Base-by-base conservation (phyloP, 2,797 vertebrate species). In the Alfaro cultratus region DNA sequence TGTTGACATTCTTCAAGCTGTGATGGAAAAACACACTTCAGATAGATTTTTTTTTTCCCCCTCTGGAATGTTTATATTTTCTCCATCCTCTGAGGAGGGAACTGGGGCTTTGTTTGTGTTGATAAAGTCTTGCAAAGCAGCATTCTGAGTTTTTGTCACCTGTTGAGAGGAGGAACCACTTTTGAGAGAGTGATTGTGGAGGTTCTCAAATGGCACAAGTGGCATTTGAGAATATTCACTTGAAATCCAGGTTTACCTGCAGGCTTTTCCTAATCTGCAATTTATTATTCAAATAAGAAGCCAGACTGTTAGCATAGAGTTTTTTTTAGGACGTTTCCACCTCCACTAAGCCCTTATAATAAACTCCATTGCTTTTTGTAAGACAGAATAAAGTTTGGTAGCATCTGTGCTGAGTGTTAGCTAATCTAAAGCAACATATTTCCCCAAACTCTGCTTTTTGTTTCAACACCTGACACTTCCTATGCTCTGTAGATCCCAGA, bases 31-130 rank as follows among this genome's bases (percentile, higher is more conserved):
- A 78, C 68, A 74, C 68, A 60, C 80, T 86, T 75, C 72, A 72
- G 82, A 13, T 64, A 16, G 0, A 57, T 29, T 73, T 79, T 3
- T 49, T 76, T 57, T 84, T 75, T 1, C 29, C 3, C 80, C 88
- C 79, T 39, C 60, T 83, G 85, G 23, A 83, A 77, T 71, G 57
- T 79, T 80, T 49, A n/a, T 74, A 78, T 86, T 87, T 78, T 31
- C 80, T 85, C 41, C 75, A 60, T 46, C 72, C 77, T 87, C 85
- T 67, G 73, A 80, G 71, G 79, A 13, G 86, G 85, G 84, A 90
- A 88, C 80, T 84, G 80, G 81, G 80, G 81, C 67, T 79, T 21
- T 1, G 68, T 80, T 87, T 86, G 85, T 88, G 86, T 86, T 88
- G 83, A 91, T 89, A 85, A 77, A 85, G 76, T 84, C 80, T 80